phyloP scores from a whole-genome alignment of 2,113 vertebrate genomes.

The Leuciscus idus region DNA sequence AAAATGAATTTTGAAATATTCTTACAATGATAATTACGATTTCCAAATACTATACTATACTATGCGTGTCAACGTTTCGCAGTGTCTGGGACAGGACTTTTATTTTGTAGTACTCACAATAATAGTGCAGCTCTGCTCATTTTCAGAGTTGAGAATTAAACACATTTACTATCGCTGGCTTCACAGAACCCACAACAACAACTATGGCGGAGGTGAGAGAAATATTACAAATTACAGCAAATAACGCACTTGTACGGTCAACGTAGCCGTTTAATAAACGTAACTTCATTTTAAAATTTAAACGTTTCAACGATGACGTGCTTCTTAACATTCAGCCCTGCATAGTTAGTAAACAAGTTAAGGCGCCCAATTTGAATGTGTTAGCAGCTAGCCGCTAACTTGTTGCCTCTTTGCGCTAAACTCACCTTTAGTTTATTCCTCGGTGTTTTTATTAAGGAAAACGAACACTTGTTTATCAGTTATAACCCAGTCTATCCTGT shows the following conservation, averaged over 20 bases:
- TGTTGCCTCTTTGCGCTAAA: constrained; percentile 38
- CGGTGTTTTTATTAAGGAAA: background rate
- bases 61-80: background rate
- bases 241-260: background rate
- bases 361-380: constrained; percentile 40
- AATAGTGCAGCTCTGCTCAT: background rate
- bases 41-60: too few species aligned
- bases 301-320: background rate
- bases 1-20: background rate
- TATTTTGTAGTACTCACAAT: constrained; percentile 20
- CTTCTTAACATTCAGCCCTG: background rate
- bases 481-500: background rate
- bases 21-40: background rate
- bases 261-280: background rate
- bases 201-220: constrained; percentile 60
- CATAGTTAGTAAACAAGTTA: constrained; percentile 27
- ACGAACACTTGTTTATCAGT: background rate
- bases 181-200: constrained; percentile 28
- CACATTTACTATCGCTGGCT: background rate
- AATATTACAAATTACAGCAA: constrained; percentile 26
- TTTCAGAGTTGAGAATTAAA: background rate
- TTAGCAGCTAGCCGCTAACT: constrained; percentile 45
- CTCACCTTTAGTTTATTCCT: background rate
- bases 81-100: constrained; percentile 18
- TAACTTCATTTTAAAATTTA: background rate